Base-by-base conservation (phyloP, 1,140 invertebrate genomes). In the Druon quercuslanigerum region DNA sequence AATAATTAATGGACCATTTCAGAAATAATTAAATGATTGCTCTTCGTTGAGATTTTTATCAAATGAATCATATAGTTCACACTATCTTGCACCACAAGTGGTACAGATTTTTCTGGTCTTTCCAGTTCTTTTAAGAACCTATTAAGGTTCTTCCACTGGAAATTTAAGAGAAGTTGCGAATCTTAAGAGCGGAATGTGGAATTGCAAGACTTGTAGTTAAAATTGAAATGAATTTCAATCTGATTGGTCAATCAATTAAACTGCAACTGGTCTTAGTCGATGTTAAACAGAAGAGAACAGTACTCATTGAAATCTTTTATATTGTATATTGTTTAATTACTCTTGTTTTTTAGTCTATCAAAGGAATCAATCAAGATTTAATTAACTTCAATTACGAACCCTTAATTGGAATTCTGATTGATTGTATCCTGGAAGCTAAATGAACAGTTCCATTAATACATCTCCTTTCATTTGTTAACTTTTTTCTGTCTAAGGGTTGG, bases 21-120 rank as follows among this genome's bases (percentile, higher is more conserved):
- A 16, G 13, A 16, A 66, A 66, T 66, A 66, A 66, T 66, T 66
- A 66, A 66, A 14, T 16, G 16, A 33, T 40, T 66, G 33, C 57
- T 33, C 40, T 66, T 66, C 57, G 57, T 66, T 16, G 6, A 66
- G 57, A 66, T 66, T 66, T 33, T 66, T 66, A 66, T 66, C 57
- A 20, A 66, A 40, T 66, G 57, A 66, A 40, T 66, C 57, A 66
- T 40, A 66, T 40, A 16, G 20, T 66, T 66, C 20, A 40, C 20
- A 33, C 14, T 14, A 16, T 66, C 57, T 66, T 66, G 19, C 57
- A 66, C 25, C 57, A 66, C 17, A 57, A 57, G 7, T 56, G 52
- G 3, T 56, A 17, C 54, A 20, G 11, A 66, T 66, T 66, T 66
- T 66, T 66, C 60, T 66, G 14, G 60, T 66, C 46, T 66, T 66